phyloP scores from a whole-genome alignment of 2,797 vertebrate genomes.

The Galago senegalensis region DNA sequence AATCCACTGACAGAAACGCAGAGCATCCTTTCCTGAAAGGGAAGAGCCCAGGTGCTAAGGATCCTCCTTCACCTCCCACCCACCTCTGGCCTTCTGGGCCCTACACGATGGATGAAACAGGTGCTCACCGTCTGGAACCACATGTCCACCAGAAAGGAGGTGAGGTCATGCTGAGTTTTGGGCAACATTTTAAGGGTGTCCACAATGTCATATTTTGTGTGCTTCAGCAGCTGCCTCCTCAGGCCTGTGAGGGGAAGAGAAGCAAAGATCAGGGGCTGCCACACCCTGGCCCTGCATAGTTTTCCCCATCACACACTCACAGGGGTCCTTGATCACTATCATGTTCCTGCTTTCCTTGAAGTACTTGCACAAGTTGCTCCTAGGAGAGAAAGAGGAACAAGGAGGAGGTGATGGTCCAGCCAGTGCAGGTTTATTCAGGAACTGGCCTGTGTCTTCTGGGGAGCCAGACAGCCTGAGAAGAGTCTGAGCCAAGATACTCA shows the following conservation, averaged over 20 bases:
- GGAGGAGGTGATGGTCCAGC: no score
- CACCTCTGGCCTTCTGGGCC: not conserved
- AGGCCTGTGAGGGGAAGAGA: not conserved
- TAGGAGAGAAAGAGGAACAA: constrained; percentile 72
- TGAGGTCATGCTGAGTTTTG: constrained; percentile 55
- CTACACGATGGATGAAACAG: not conserved
- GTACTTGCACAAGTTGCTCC: constrained; percentile 92
- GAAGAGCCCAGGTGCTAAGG: not conserved
- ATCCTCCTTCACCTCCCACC: not conserved
- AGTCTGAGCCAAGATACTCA: constrained; percentile 72
- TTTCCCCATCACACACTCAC: constrained; percentile 87
- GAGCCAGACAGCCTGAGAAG: fast-evolving
- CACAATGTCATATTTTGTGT: no score
- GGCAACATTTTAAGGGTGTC: no score
- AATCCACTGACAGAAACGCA: constrained; percentile 3
- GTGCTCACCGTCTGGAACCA: not conserved
- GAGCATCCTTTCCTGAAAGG: constrained; percentile 32
- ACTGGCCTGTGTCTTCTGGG: not conserved
- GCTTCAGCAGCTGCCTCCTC: no score
- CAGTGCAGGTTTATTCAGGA: not conserved
- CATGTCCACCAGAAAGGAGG: not conserved
- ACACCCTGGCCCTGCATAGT: not conserved
- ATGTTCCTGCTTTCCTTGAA: constrained; percentile 93
- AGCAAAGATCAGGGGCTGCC: not conserved
- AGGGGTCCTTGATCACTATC: constrained; percentile 92